Evolutionary conservation across 2,797 vertebrate genomes (phyloP).

Genomic region (Hydrolagus colliei): DNA sequence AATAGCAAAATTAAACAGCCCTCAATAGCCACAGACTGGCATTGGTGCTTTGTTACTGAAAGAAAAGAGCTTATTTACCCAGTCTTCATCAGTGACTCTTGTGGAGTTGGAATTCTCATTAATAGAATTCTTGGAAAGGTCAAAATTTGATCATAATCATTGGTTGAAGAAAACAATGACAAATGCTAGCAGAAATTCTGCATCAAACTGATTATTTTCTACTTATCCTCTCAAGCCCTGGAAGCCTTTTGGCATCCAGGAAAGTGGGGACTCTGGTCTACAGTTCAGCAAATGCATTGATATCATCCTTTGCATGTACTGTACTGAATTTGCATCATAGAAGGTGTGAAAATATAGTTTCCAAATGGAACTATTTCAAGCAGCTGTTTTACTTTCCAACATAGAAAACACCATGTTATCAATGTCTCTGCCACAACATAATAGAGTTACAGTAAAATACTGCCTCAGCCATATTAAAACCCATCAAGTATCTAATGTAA

Average conservation of each 20-base stretch:
- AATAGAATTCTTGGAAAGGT: not conserved
- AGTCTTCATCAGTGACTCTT: not conserved
- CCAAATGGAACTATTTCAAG: too few species aligned
- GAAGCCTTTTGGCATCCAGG: not conserved
- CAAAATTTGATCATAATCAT: not conserved
- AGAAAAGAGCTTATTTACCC: not conserved
- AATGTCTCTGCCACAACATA: too few species aligned
- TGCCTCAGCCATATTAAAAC: too few species aligned
- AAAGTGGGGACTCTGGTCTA: not conserved
- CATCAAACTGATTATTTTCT: not conserved
- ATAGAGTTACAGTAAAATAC: too few species aligned
- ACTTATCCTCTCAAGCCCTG: not conserved
- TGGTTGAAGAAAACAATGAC: not conserved
- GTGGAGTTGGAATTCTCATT: not conserved
- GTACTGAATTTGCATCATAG: too few species aligned
- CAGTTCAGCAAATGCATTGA: not conserved
- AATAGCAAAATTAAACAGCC: not conserved
- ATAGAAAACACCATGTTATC: too few species aligned
- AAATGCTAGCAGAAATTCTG: too few species aligned
- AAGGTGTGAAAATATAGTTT: too few species aligned
- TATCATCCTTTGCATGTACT: too few species aligned
- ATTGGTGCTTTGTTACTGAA: not conserved
- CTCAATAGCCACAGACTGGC: not conserved
- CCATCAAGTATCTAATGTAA: too few species aligned
- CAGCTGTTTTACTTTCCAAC: too few species aligned